Base-by-base conservation (phyloP, 2,888 invertebrate species). In the Argynnis bischoffii region DNA sequence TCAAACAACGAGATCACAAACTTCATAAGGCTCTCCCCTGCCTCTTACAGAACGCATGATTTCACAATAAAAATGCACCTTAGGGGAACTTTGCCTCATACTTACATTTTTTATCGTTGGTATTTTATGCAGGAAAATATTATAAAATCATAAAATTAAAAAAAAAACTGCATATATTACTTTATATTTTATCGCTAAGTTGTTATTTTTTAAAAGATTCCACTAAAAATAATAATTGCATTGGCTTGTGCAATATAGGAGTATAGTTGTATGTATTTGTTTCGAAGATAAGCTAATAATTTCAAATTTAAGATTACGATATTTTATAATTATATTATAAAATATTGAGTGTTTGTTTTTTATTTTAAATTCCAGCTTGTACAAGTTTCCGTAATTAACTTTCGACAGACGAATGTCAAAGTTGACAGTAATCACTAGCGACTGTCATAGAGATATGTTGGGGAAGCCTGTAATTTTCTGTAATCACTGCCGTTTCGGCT, bases 1-100 rank as follows among this genome's bases (percentile, higher is more conserved):
- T 67, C 64, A 69, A 67, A 64, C 51, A 55, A 64, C 55, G 59
- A 59, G 61, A 59, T 64, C 67, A 70, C 67, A 61, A 67, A 56
- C 67, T 60, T 61, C 60, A 56, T 53, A 60, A 60, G 64, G 56
- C 51, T 55, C 51, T 55, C 61, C 67, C 66, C 61, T 60, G 51
- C 59, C 48, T 63, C 69, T 65, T 21, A 26, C 48, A 26, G 47
- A 41, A 64, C 69, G 67, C 64, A 64, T 70, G 67, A 70, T 70
- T 70, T 64, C 69, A 70, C 69, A 70, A 67, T 64, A 67, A 64
- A 55, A 64, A 67, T 67, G 64, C 67, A 67, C 55, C 64, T 64
- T 16, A 18, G 18, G 61, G 69, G 67, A 55, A 14, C 55, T n/a
- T 57, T 63, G 53, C 61, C 66, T 51, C 16, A 51, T 51, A 51